These are phyloP conservation scores for Whitmania pigra DNA, from an alignment of 1,140 invertebrate genomes.

Conservation along the genomic window DNA sequence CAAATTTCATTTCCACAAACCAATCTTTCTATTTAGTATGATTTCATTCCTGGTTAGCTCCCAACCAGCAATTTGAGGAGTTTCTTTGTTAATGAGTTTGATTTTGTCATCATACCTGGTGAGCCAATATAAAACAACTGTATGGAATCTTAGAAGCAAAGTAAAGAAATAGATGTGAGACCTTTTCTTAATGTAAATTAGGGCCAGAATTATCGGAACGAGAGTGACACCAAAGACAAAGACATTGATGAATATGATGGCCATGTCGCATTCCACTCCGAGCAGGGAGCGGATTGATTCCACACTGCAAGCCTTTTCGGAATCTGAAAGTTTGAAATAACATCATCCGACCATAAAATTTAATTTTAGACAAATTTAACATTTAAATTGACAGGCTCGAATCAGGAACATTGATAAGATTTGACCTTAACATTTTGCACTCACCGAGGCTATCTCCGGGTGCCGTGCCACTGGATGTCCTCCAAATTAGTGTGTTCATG, in stretches of 20 bases:
- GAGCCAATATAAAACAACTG: too few relatives aligned
- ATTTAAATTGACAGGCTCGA: too few relatives aligned
- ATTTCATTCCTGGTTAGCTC: conserved; percentile 68
- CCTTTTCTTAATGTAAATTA: conserved; percentile 57
- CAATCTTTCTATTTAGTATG: conserved; percentile 66
- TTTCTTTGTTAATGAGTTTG: conserved; percentile 37
- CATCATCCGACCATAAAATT: too few relatives aligned
- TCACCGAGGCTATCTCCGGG: conserved; percentile 54
- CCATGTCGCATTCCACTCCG: conserved; percentile 56
- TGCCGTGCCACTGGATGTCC: conserved; percentile 47
- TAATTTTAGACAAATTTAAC: too few relatives aligned
- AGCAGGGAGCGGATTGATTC: conserved; percentile 54
- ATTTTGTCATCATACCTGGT: conserved; percentile 54
- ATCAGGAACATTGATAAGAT: too few relatives aligned
- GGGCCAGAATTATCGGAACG: conserved; percentile 49
- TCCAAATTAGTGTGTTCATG: conserved; percentile 51
- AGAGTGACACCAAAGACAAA: conserved; percentile 53
- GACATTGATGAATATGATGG: conserved; percentile 58
- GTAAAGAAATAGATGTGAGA: conserved; percentile 29
- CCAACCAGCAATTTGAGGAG: conserved; percentile 59
- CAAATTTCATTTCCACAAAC: background rate
- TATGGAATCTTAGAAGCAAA: too few relatives aligned
- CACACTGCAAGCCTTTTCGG: conserved; percentile 48
- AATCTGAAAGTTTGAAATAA: conserved; percentile 28
- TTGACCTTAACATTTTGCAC: too few relatives aligned